Percentiles rank a stretch among this genome's conserved stretches.
Conservation (phyloP, 2,113 vertebrate genomes). For the Aegotheles bennettii region DNA sequence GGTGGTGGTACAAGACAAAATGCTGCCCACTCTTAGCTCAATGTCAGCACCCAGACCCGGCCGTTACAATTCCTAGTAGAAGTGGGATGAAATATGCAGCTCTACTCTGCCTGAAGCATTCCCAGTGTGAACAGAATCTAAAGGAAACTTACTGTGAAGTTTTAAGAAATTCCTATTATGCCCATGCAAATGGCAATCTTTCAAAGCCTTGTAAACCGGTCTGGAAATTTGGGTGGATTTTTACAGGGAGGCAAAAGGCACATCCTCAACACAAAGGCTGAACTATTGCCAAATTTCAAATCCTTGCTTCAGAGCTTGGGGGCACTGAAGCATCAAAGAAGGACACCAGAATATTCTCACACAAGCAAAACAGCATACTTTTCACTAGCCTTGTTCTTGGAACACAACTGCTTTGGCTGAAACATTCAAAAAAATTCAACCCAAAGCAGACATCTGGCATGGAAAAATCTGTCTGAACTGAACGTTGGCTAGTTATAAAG, state of each 20-base stretch:
- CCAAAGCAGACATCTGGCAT: conserved; percentile 7
- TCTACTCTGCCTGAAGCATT: conserved; percentile 36
- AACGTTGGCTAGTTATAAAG: not conserved
- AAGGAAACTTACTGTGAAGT: conserved; percentile 62
- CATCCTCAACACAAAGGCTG: conserved; percentile 55
- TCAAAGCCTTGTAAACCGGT: conserved; percentile 56
- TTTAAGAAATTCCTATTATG: conserved; percentile 52
- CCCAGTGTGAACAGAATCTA: conserved; percentile 58
- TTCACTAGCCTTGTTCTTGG: conserved; percentile 35
- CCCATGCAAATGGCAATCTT: conserved; percentile 53
- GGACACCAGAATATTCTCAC: conserved; percentile 46
- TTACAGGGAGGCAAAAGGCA: conserved; percentile 54
- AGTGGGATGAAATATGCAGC: conserved; percentile 33
- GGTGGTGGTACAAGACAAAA: conserved; percentile 1
- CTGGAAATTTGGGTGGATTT: conserved; percentile 60
- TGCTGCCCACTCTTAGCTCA: not conserved
- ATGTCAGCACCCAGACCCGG: conserved; percentile 21
- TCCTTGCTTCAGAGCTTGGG: conserved; percentile 55
- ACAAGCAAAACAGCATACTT: conserved; percentile 44
- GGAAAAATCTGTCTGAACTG: not conserved
- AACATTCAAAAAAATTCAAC: not conserved
- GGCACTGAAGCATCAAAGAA: conserved; percentile 55
- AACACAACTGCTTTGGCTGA: conserved; percentile 15
- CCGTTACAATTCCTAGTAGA: not conserved
- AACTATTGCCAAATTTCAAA: conserved; percentile 54